Evolutionary conservation across 2,888 invertebrate species (phyloP), one percentile per base, ranked within the genome.

Genomic region (Meiosimyza platycephala): DNA sequence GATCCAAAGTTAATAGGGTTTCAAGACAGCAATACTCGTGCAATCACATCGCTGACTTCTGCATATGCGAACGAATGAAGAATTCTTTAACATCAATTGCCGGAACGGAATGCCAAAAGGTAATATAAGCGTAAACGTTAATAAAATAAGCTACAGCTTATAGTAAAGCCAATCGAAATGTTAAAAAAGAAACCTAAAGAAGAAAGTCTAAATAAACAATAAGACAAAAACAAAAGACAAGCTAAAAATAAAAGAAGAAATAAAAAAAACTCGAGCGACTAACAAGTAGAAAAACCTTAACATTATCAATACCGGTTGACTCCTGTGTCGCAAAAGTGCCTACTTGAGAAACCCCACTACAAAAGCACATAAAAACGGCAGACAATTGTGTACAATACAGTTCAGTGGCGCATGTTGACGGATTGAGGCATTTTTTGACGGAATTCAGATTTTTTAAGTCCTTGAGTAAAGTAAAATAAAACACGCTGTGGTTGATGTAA

Each of bases 81-180:
- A 69, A 74, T 76, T 66, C 70, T 75, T 72, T 63, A 74, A 73
- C 72, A 75, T 75, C 75, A 75, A 75, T 75, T 74, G 75, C 74
- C 75, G 76, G 74, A 76, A 76, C 74, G 74, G 73, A 74, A 76
- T 75, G 75, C 73, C 74, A 71, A 70, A 64, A 67, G 55, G 28
- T 60, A 64, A 22, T 40, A 40, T 40, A 9, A 40, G 9, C 40
- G 6, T 40, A 40, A 73, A 73, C 28, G 54, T 55, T 60, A 59
- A 62, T 40, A 60, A 63, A 59, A 22, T 18, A 65, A 65, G 51
- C 65, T 15, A 65, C 52, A 65, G 28, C 51, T 40, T 40, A 40
- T 9, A 52, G 65, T 13, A 54, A 50, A 47, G 51, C 12, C 57
- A 59, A 59, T 22, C 6, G 28, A 16, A 59, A 18, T 55, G 47